Evolutionary conservation across 2,797 vertebrate species (phyloP).

Genomic region (Takifugu ocellatus): DNA sequence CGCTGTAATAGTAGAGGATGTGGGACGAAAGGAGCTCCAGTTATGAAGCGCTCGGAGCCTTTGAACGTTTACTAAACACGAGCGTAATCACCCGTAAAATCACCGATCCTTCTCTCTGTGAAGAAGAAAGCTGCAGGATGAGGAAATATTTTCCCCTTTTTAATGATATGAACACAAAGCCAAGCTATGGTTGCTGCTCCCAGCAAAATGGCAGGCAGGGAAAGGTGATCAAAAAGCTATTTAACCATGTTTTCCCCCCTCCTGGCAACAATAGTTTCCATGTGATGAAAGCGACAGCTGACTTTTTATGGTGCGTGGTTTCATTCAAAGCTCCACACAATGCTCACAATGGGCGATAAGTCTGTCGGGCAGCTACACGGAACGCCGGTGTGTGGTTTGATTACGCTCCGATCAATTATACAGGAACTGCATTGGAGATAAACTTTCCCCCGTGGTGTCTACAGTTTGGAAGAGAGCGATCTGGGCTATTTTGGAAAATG

Average conservation of each 20-base stretch:
- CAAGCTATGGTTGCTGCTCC: not conserved
- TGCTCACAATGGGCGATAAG: not conserved
- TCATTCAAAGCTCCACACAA: conserved; percentile 25
- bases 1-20: conserved; percentile 32
- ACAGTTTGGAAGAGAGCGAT: not conserved
- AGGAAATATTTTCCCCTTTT: conserved; percentile 41
- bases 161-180: conserved; percentile 4
- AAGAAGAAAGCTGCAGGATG: conserved; percentile 5
- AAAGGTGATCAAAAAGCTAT: conserved; percentile 24
- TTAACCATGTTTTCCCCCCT: conserved; percentile 18
- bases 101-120: not conserved
- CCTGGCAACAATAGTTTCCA: conserved; percentile 1
- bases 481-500: conserved; percentile 58
- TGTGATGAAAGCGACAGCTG: conserved; percentile 33
- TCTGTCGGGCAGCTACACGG: not conserved
- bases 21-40: conserved; percentile 22
- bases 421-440: too few relatives aligned
- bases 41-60: conserved; percentile 3
- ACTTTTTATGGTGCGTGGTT: conserved; percentile 19
- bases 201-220: not conserved
- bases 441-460: not conserved
- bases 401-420: too few relatives aligned
- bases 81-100: conserved; percentile 9
- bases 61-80: conserved; percentile 18
- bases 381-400: not conserved